Evolutionary conservation across 2,797 vertebrate species (phyloP).

Genomic region (Myotis pilosus): DNA sequence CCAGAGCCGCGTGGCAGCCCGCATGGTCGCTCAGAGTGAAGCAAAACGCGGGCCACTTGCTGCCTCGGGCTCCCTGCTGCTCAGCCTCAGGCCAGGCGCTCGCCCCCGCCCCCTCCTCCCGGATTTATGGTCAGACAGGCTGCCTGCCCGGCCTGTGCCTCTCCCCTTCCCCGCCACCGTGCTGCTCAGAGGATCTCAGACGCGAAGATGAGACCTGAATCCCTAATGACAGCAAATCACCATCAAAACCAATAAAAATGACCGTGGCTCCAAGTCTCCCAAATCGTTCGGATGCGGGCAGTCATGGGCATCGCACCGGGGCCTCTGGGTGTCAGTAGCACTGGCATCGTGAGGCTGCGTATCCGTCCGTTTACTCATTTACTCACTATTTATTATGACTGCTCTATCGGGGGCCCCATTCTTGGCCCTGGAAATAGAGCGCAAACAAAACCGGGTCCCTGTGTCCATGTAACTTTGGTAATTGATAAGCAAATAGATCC

Average conservation of each 20-base stretch:
- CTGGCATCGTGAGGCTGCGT: not conserved
- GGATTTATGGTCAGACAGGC: conserved; percentile 28
- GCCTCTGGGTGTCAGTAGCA: not conserved
- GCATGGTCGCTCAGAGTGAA: conserved; percentile 82
- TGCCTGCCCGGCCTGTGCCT: conserved; percentile 43
- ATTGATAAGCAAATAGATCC: not conserved
- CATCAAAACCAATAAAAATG: conserved; percentile 45
- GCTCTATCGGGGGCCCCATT: not conserved
- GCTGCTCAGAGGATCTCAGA: conserved; percentile 71
- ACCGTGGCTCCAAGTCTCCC: not conserved
- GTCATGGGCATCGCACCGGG: not conserved
- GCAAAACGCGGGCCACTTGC: accelerated
- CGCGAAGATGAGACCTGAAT: conserved; percentile 73
- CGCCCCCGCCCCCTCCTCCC: not conserved
- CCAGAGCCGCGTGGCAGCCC: conserved; percentile 80
- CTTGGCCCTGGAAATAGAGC: not conserved
- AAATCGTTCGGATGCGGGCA: not conserved
- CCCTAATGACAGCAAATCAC: conserved; percentile 56
- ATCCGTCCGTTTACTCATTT: not conserved
- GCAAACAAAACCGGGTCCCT: not conserved
- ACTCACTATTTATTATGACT: not conserved
- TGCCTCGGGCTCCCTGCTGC: not conserved
- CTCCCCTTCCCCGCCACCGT: conserved; percentile 28
- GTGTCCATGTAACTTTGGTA: not conserved
- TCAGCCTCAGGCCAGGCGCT: not conserved